Conservation (phyloP, 2,113 vertebrate genomes). For the Bubo blakistoni region DNA sequence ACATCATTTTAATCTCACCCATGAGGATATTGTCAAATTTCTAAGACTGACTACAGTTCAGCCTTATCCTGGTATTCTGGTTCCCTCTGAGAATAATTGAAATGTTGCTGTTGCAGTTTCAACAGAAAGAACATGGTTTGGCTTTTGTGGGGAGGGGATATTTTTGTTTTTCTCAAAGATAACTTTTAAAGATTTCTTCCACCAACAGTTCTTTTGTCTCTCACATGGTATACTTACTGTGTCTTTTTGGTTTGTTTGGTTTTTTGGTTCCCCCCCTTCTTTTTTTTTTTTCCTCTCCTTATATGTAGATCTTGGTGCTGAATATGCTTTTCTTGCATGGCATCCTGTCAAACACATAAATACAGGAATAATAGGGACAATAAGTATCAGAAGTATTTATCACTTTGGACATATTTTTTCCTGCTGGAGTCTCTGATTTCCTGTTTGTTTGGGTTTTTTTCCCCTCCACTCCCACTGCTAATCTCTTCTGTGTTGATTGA, state of each 20-base stretch:
- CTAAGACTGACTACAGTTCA: neutral
- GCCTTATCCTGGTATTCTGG: neutral
- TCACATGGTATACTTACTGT: neutral
- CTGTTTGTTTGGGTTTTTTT: neutral
- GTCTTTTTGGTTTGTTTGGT: neutral
- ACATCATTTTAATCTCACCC: neutral
- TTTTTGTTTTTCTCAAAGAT: neutral
- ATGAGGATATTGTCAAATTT: neutral
- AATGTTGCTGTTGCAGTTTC: neutral
- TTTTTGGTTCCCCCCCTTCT: neutral
- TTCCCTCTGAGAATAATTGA: constrained; percentile 18
- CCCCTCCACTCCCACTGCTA: neutral
- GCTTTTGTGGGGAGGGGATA: neutral
- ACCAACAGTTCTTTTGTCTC: neutral
- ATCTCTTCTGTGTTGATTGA: neutral
- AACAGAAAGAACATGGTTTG: neutral
- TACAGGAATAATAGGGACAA: neutral
- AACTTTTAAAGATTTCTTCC: neutral
- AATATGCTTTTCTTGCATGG: neutral
- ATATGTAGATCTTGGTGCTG: neutral
- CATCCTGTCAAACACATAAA: neutral
- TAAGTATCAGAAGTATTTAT: neutral
- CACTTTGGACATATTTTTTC: neutral
- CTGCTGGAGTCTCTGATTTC: neutral
- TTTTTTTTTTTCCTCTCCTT: neutral